Base-by-base conservation (phyloP, 2,797 vertebrate genomes). In the Xenentodon cancila region DNA sequence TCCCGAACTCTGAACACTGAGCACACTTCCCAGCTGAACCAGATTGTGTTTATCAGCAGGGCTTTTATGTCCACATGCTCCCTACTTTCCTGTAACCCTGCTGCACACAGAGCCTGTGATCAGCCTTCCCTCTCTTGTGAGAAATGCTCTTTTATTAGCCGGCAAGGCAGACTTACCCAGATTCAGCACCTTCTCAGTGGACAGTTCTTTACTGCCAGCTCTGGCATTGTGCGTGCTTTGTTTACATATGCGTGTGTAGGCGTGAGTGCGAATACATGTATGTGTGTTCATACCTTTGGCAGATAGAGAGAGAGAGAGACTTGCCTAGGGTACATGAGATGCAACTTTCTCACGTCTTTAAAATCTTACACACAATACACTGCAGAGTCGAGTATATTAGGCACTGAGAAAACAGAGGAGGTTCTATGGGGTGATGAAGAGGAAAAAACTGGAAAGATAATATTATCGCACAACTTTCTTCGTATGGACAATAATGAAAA, bases 21-120 rank as follows among this genome's bases (percentile, higher is more conserved):
- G 81, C 86, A 63, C 81, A 73, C 85, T 69, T 83, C 87, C 82
- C 80, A 82, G 84, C 87, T 90, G 85, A 88, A 84, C 84, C 70
- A 68, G 83, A 86, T 81, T 81, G 82, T 85, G 80, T 88, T 86
- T 89, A 88, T 91, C 90, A 88, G 87, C 81, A 63, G 63, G 81
- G 78, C 84, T 88, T 89, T 90, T 88, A 86, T 89, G 85, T 88
- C 87, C 87, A 89, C 89, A 90, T 91, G 89, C 85, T 86, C 77
- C 65, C 77, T 55, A 53, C 73, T 46, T 79, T 87, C 71, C 84
- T 64, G 73, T 77, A 78, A 77, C 79, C 77, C 72, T 17, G 68
- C 79, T 72, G 79, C 73, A 71, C 68, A 66, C 79, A 22, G 68
- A 76, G 80, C 46, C 85, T 77, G 87, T 57, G 60, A 87, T 88